Base-by-base conservation (phyloP, 2,797 vertebrate genomes). In the Siniperca obscura region DNA sequence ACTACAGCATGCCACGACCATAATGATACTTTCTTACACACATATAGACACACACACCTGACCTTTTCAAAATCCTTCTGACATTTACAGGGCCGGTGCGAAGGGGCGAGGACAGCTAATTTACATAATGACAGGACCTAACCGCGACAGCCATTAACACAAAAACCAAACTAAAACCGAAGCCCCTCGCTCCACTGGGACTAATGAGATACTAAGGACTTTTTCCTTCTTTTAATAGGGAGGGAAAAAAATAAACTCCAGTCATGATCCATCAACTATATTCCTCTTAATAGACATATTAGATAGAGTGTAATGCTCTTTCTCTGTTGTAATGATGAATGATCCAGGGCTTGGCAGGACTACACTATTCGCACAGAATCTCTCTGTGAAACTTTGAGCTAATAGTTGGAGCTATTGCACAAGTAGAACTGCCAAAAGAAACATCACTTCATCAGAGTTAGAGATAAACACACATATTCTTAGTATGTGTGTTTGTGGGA, bases 31-130 rank as follows among this genome's bases (percentile, higher is more conserved):
- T 68, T 75, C 70, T 76, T 70, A 83, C 86, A 87, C 75, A 86
- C 67, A 72, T 74, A 86, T 46, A 86, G 68, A 86, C 76, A 83
- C 82, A 88, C 85, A 86, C 86, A 86, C 82, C 81, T 87, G 90
- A 94, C 93, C 92, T 95, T 95, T 94, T 92, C 87, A 92, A 87
- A 93, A 92, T 92, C 90, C 90, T 74, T 81, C 86, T 93, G 94
- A 92, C 93, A 95, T 94, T 95, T 94, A 92, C 87, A 89, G 64
- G 78, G 80, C 82, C 16, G 16, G 72, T 71, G 83, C 83, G 44
- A 89, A 87, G 81, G 89, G 85, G 74, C 19, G 68, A 85, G 87
- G 91, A 92, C 77, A 76, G 76, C 90, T 92, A 76, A 93, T 95
- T 94, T 92, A 86, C 91, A 93, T 92, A 91, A 92, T 88, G 91